Base-by-base conservation (phyloP, 2,797 vertebrate species). In the Periophthalmus magnuspinnatus region DNA sequence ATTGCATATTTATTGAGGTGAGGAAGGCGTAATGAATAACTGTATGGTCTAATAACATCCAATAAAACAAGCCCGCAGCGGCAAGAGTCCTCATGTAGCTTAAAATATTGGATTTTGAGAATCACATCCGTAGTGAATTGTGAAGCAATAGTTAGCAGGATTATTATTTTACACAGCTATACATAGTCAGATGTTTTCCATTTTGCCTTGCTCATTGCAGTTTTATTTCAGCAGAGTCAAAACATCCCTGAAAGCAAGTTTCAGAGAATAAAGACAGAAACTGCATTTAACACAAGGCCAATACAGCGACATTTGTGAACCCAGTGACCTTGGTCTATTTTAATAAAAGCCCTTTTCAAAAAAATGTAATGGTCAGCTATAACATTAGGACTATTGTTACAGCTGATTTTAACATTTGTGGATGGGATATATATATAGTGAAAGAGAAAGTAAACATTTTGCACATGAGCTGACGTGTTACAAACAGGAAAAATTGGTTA, bases 61-160 rank as follows among this genome's bases (percentile, higher is more conserved):
- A 81, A 84, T 76, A 84, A 81, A 82, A 72, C 0, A 74, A 66
- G 74, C 76, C 67, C 7, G 65, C 76, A 74, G 75, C 75, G 74
- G 75, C 68, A 59, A n/a, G 57, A 33, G 54, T 69, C 70, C 71
- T 70, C 78, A 55, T 55, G 60, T 78, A 68, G 68, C 75, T 73
- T 69, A 38, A 34, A 70, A 85, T 81, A 88, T 86, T 72, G 76
- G 65, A 81, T 81, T 81, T 66, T 66, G 48, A 67, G 60, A 70
- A 76, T 84, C 74, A 69, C 66, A 77, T 90, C 81, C 81, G 55
- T 67, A 70, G 80, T 75, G 77, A 79, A 72, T 83, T 83, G 65
- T 65, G 19, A 72, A 70, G 72, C 50, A 60, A 71, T 11, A 6
- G 76, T 69, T 62, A 58, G 66, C 56, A 58, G 57, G 66, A 56